Evolutionary conservation across 2,797 vertebrate species (phyloP).

Genomic region (Chaenodraco wilsoni): DNA sequence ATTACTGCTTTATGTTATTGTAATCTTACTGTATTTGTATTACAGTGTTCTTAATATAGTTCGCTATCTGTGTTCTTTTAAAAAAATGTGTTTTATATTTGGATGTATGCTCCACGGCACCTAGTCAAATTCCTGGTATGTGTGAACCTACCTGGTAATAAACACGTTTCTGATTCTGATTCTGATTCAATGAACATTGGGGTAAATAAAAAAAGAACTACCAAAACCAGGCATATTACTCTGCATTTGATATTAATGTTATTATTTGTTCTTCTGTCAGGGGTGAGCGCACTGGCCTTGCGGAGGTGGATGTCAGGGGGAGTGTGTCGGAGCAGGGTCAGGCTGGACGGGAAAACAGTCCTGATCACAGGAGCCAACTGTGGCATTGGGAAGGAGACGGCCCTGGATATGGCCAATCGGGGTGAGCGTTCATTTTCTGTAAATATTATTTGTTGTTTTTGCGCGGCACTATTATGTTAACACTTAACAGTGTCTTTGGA

Average conservation of each 20-base stretch:
- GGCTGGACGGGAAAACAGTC: conserved; percentile 82
- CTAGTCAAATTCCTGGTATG: too few relatives aligned
- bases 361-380: conserved; percentile 84
- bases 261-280: conserved; percentile 48
- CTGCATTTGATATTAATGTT: background rate
- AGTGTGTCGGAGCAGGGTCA: conserved; percentile 76
- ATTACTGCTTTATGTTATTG: too few relatives aligned
- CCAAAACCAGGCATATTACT: background rate
- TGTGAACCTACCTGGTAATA: too few relatives aligned
- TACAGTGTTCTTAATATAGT: too few relatives aligned
- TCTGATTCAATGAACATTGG: too few relatives aligned
- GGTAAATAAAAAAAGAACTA: background rate
- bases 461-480: background rate
- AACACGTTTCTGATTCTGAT: too few relatives aligned
- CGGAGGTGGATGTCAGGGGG: conserved; percentile 77
- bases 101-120: too few relatives aligned
- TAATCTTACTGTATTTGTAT: too few relatives aligned
- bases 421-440: conserved; percentile 52
- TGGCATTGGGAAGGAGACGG: conserved; percentile 84
- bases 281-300: conserved; percentile 67
- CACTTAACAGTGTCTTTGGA: background rate
- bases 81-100: too few relatives aligned
- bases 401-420: conserved; percentile 80
- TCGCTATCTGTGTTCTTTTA: too few relatives aligned
- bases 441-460: background rate